Conservation (phyloP, 1,140 invertebrate genomes). For the Glomeris maerens region DNA sequence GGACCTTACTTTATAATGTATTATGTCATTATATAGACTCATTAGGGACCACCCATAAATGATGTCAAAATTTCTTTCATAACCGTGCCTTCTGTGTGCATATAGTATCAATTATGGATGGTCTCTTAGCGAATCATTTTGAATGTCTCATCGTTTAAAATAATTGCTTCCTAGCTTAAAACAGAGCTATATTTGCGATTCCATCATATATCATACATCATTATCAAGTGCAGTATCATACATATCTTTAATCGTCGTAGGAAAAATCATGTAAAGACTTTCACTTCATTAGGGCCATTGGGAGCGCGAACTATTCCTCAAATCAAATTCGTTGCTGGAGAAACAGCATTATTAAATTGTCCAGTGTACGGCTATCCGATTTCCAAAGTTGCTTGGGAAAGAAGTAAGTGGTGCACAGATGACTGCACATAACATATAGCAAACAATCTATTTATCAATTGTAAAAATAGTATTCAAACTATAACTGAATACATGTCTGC, state of each 20-base stretch:
- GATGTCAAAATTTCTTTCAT: background rate
- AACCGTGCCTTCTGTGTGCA: too few species aligned
- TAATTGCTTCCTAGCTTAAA: too few species aligned
- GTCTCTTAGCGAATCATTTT: background rate
- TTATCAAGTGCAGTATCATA: too few species aligned
- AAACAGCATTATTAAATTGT: conserved; percentile 72
- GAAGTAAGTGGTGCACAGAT: conserved; percentile 36
- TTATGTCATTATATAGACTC: too few species aligned
- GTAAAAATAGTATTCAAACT: background rate
- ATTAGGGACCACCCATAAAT: too few species aligned
- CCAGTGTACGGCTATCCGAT: conserved; percentile 90
- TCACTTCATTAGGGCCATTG: conserved; percentile 64
- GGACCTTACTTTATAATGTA: background rate
- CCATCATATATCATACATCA: too few species aligned
- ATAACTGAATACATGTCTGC: background rate
- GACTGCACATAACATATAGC: too few species aligned
- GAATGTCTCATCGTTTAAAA: background rate
- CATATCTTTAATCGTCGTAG: too few species aligned
- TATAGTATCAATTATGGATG: too few species aligned
- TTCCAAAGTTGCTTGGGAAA: conserved; percentile 82
- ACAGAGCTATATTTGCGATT: too few species aligned
- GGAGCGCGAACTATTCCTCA: conserved; percentile 83
- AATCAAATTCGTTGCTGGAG: conserved; percentile 83
- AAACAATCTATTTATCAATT: too few species aligned
- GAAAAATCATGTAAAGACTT: too few species aligned